Evolutionary conservation across 2,888 invertebrate genomes (phyloP).

Genomic region (Seira musarum): DNA sequence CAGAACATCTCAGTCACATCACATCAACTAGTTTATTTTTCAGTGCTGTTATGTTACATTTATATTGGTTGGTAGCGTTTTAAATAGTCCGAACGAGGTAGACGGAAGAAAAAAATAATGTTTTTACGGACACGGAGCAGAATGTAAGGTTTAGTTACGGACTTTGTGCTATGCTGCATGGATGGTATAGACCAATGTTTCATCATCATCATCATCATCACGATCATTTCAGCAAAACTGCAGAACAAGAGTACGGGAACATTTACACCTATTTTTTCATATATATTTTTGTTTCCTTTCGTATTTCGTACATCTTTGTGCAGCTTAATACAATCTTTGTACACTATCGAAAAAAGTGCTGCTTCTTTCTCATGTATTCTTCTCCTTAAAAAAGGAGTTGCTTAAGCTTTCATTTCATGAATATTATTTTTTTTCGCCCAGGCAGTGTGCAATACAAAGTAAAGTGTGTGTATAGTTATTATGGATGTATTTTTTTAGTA

Average conservation of each 20-base stretch:
- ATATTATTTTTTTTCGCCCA: slow-evolving; percentile 22
- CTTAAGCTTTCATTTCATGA: slow-evolving; percentile 17
- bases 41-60: too few species aligned
- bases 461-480: too few species aligned
- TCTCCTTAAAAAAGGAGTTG: slow-evolving; percentile 12
- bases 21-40: too few species aligned
- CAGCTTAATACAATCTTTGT: too few species aligned
- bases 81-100: slow-evolving; percentile 38
- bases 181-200: too few species aligned
- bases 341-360: slow-evolving; percentile 20
- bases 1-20: too few species aligned
- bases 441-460: not conserved
- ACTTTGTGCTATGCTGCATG: too few species aligned
- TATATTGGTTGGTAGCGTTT: too few species aligned
- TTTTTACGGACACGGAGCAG: slow-evolving; percentile 45
- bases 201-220: slow-evolving; percentile 31
- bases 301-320: not conserved
- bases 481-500: too few species aligned
- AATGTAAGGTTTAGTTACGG: slow-evolving; percentile 51
- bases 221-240: not conserved
- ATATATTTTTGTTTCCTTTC: slow-evolving; percentile 24
- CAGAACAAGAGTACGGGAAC: slow-evolving; percentile 31
- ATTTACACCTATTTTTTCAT: slow-evolving; percentile 55
- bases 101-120: slow-evolving; percentile 37
- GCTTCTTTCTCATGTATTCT: slow-evolving; percentile 24